Evolutionary conservation across 2,888 invertebrate species (phyloP).

Genomic region (Hypomecis punctinalis): DNA sequence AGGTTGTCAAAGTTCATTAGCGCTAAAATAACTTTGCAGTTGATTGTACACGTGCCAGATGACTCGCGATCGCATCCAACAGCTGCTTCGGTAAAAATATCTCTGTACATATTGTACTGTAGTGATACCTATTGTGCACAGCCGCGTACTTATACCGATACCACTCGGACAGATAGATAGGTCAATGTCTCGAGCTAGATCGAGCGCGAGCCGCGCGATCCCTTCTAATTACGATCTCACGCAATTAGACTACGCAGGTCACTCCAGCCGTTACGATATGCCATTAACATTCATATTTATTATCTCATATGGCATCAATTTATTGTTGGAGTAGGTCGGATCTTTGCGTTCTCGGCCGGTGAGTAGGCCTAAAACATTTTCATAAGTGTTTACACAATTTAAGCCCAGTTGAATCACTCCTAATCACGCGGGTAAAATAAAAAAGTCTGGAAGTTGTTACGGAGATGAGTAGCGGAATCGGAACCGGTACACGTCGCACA

Average conservation of each 20-base stretch:
- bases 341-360: slow-evolving; percentile 11
- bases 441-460: slow-evolving; percentile 48
- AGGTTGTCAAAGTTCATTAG: slow-evolving; percentile 21
- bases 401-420: slow-evolving; percentile 9
- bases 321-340: slow-evolving; percentile 22
- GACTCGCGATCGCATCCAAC: slow-evolving; percentile 66
- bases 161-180: slow-evolving; percentile 68
- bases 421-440: slow-evolving; percentile 24
- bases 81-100: slow-evolving; percentile 76
- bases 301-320: slow-evolving; percentile 18
- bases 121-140: slow-evolving; percentile 47
- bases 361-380: slow-evolving; percentile 14
- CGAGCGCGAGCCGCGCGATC: slow-evolving; percentile 46
- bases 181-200: slow-evolving; percentile 79
- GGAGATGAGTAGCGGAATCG: slow-evolving; percentile 41
- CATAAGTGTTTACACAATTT: slow-evolving; percentile 11
- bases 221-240: slow-evolving; percentile 36
- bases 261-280: slow-evolving; percentile 16
- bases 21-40: slow-evolving; percentile 19
- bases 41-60: slow-evolving; percentile 55
- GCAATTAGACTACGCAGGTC: slow-evolving; percentile 17
- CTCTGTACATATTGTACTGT: slow-evolving; percentile 55
- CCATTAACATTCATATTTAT: slow-evolving; percentile 18
- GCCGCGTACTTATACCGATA: slow-evolving; percentile 56
- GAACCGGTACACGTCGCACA: slow-evolving; percentile 35